These are phyloP conservation scores for Penelope pileata DNA, from an alignment of 2,113 vertebrate species.

Conservation along the genomic window DNA sequence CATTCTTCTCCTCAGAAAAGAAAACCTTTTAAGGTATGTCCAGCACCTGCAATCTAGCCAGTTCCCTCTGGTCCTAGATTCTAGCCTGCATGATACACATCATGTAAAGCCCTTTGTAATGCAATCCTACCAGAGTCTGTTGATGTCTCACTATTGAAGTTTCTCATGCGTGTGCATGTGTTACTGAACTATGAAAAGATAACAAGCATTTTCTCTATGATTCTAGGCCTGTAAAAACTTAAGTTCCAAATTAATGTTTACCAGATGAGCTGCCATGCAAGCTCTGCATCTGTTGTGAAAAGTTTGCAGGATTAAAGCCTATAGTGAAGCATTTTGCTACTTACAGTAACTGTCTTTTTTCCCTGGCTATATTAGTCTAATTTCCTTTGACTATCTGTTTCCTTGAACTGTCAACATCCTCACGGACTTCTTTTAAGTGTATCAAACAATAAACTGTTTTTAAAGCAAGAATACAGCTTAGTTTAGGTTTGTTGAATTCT, in stretches of 20 bases:
- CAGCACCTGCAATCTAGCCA: neutral
- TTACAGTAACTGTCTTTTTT: neutral
- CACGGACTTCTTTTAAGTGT: neutral
- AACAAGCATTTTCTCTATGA: neutral
- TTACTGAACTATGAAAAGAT: neutral
- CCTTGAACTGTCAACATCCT: neutral
- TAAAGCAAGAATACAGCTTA: neutral
- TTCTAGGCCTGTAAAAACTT: neutral
- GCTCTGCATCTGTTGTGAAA: neutral
- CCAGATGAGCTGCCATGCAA: neutral
- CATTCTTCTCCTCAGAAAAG: slow-evolving; percentile 55
- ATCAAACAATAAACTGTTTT: neutral
- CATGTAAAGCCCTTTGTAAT: neutral
- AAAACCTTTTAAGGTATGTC: slow-evolving; percentile 77
- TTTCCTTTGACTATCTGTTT: slow-evolving; percentile 15
- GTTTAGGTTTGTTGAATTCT: neutral
- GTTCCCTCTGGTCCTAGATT: neutral
- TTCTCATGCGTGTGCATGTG: rapidly evolving
- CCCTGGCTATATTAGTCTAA: neutral
- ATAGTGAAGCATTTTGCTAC: neutral
- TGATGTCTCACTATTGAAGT: neutral
- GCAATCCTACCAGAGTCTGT: neutral
- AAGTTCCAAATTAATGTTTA: neutral
- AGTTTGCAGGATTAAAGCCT: neutral
- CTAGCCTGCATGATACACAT: neutral